These are phyloP conservation scores for Dilophus febrilis DNA, from an alignment of 2,888 invertebrate genomes.

Conservation along the genomic window DNA sequence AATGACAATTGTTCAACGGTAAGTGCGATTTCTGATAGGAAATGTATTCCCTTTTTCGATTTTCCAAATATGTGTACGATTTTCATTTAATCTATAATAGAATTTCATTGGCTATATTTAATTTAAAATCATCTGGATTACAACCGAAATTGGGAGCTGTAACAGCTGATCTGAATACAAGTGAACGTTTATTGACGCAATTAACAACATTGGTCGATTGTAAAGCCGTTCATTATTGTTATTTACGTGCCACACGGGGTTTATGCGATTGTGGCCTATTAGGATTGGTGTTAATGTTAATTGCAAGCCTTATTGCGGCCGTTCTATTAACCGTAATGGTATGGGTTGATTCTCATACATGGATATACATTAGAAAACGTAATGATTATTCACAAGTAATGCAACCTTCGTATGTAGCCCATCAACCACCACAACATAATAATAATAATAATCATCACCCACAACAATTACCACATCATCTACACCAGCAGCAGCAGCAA, in stretches of 20 bases:
- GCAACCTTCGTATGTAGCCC: conserved; percentile 45
- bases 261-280: conserved; percentile 68
- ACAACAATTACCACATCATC: conserved; percentile 34
- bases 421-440: conserved; percentile 18
- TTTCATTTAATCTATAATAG: conserved; percentile 1
- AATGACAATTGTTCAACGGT: conserved; percentile 29
- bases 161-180: conserved; percentile 58
- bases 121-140: conserved; percentile 37
- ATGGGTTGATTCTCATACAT: conserved; percentile 88
- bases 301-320: conserved; percentile 74
- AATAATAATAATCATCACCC: too few relatives aligned
- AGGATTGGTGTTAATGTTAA: conserved; percentile 70
- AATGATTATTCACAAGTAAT: conserved; percentile 64
- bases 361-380: conserved; percentile 91
- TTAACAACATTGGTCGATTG: conserved; percentile 64
- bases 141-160: conserved; percentile 61
- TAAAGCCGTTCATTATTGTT: conserved; percentile 65
- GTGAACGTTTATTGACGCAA: conserved; percentile 51
- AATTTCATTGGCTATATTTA: conserved; percentile 28
- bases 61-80: not conserved
- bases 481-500: conserved; percentile 35
- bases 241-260: conserved; percentile 60
- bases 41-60: not conserved
- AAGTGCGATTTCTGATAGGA: not conserved
- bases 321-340: conserved; percentile 81